Evolutionary conservation across 2,888 invertebrate genomes (phyloP), one percentile per base, ranked within the genome.

Genomic region (Drosophila algonquin): DNA sequence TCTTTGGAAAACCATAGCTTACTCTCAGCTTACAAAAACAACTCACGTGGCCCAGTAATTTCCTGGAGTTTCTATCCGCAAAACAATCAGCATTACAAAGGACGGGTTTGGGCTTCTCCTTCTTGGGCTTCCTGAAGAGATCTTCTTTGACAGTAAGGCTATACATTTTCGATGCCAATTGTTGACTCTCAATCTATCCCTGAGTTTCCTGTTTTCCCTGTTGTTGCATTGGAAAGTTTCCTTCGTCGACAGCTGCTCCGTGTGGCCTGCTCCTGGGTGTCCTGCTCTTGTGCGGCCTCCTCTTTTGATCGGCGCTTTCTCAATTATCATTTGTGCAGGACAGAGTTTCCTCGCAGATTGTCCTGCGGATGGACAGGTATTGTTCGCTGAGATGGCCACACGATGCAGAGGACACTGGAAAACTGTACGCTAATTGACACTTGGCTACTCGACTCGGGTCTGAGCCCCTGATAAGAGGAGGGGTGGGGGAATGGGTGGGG

Each of bases 341-440:
- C 32, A 32, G 10, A 1, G 14, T 14, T 14, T 14, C 14, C 40
- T 2, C 40, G 40, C 1, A 40, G 40, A 40, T 6, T 14, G 40
- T 1, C 14, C 40, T 40, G 7, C n/a, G 40, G n/a, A 7, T n/a
- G 6, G 40, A 40, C 40, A 40, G 40, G 40, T 40, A 40, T 40
- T 40, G 40, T 40, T 40, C n/a, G 12, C 35, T 14, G 14, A 14
- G 5, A 40, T 40, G 9, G 3, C 24, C 14, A 21, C 16, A 32
- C n/a, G 8, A 5, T 30, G 52, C 5, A 5, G 6, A 30, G 50
- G 35, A 45, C 30, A 18, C n/a, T 48, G 45, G 32, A 67, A 68
- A 80, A 79, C 70, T 75, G 68, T 61, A 65, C 63, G 69, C 75
- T 82, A 80, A 83, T 85, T 85, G 86, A 76, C 75, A 80, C 80